Percentiles rank a stretch among this genome's conserved stretches.
phyloP scores from a whole-genome alignment of 2,113 vertebrate species.

The Lynx canadensis region DNA sequence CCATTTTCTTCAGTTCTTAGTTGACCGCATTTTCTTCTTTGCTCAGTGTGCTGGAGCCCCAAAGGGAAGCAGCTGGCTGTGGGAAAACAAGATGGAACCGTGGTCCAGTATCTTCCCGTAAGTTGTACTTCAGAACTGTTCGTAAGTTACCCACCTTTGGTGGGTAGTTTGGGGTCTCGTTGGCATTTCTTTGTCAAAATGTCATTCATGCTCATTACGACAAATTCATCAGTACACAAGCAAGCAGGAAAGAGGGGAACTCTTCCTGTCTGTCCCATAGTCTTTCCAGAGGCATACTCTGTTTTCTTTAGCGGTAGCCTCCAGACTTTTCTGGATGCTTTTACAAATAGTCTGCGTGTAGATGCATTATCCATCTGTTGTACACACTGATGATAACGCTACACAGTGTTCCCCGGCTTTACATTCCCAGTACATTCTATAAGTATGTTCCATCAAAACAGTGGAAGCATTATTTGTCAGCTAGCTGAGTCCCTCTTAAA shows the following conservation, averaged over 20 bases:
- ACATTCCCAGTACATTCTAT: not conserved
- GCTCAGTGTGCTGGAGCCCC: slow-evolving; percentile 97
- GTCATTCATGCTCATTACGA: not conserved
- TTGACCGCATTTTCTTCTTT: slow-evolving; percentile 45
- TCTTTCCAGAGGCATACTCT: not conserved
- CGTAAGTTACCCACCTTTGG: not conserved
- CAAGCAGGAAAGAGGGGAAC: not conserved
- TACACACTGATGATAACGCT: not conserved
- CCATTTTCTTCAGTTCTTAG: not conserved
- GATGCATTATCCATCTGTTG: fast-evolving
- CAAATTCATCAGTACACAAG: not conserved
- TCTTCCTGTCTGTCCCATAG: not conserved
- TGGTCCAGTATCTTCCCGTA: slow-evolving; percentile 96
- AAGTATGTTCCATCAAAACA: not conserved
- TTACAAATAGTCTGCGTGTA: not conserved
- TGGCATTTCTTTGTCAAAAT: not conserved
- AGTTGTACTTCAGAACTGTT: slow-evolving; percentile 78
- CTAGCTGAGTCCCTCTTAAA: not conserved
- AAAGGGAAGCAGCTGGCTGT: slow-evolving; percentile 98
- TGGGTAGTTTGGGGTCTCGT: not conserved
- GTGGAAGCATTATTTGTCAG: not conserved
- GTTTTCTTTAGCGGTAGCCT: not conserved
- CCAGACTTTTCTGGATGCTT: not conserved
- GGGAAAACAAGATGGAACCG: slow-evolving; percentile 94
- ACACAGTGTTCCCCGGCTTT: not conserved